Conservation (phyloP, 2,113 vertebrate genomes). For the Sceloporus tristichus region DNA sequence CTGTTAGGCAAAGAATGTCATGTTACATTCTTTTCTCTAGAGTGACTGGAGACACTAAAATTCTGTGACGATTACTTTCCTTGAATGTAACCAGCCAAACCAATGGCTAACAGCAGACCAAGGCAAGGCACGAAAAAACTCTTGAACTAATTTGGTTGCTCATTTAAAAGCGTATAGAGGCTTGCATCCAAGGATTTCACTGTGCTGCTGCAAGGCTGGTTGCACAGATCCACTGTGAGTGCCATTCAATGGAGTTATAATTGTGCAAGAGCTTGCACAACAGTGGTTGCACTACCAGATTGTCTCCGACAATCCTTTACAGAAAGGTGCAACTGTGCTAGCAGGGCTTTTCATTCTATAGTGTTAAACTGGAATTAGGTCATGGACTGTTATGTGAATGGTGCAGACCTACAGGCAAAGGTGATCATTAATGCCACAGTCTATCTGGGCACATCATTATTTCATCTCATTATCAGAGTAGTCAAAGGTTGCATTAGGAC, state of each 20-base stretch:
- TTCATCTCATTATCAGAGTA: background rate
- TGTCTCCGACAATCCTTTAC: too few species aligned
- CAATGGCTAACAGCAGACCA: slow-evolving; percentile 37
- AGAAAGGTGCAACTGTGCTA: too few species aligned
- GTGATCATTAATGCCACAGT: background rate
- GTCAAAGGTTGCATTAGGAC: background rate
- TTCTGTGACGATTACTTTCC: slow-evolving; percentile 46
- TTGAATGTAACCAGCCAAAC: slow-evolving; percentile 39
- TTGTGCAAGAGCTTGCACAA: too few species aligned
- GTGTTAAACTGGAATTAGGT: too few species aligned
- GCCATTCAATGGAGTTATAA: too few species aligned
- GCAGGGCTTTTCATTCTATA: too few species aligned
- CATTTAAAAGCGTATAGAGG: slow-evolving; percentile 22
- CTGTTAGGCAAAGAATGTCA: slow-evolving; percentile 45
- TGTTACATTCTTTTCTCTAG: slow-evolving; percentile 38
- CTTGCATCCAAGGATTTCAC: too few species aligned
- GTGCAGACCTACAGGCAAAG: background rate
- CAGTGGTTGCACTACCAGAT: too few species aligned
- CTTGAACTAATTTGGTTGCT: slow-evolving; percentile 25
- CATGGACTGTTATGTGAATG: slow-evolving; percentile 7
- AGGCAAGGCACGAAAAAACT: slow-evolving; percentile 46
- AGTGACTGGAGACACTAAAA: slow-evolving; percentile 31
- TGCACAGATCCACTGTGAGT: too few species aligned
- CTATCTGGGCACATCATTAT: background rate
- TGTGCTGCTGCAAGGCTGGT: too few species aligned